phyloP scores from a whole-genome alignment of 2,113 vertebrate genomes.

The Gadus chalcogrammus region DNA sequence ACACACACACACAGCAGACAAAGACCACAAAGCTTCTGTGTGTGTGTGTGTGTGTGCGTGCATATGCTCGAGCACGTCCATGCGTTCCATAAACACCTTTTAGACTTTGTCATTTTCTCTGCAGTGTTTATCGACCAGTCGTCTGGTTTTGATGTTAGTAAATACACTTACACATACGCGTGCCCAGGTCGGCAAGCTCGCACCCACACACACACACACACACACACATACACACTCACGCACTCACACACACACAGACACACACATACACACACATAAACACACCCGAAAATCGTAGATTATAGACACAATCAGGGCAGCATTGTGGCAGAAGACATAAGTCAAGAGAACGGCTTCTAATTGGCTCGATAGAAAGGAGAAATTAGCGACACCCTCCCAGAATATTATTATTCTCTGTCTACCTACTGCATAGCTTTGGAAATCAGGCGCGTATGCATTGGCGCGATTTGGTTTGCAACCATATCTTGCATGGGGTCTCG shows the following conservation, averaged over 20 bases:
- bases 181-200: conserved; percentile 11
- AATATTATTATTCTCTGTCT: conserved; percentile 23
- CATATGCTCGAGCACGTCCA: conserved; percentile 28
- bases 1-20: conserved; percentile 27
- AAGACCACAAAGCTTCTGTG: conserved; percentile 48
- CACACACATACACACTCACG: conserved; percentile 27
- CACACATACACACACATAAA: conserved; percentile 30
- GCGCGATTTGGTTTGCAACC: neutral
- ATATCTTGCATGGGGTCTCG: too few relatives aligned
- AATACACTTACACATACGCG: conserved; percentile 48
- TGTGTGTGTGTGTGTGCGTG: conserved; percentile 29
- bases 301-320: conserved; percentile 36
- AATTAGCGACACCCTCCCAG: conserved; percentile 35
- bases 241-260: conserved; percentile 22
- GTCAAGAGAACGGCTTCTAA: conserved; percentile 40
- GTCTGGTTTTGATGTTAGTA: conserved; percentile 67
- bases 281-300: conserved; percentile 25
- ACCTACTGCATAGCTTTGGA: conserved; percentile 3
- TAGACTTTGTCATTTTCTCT: conserved; percentile 74
- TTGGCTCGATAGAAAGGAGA: conserved; percentile 41
- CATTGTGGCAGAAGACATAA: conserved; percentile 11
- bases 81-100: conserved; percentile 70
- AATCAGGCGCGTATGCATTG: neutral
- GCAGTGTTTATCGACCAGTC: conserved; percentile 66
- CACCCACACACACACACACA: conserved; percentile 20